Conservation (phyloP, 2,113 vertebrate species). For the Pica pica region DNA sequence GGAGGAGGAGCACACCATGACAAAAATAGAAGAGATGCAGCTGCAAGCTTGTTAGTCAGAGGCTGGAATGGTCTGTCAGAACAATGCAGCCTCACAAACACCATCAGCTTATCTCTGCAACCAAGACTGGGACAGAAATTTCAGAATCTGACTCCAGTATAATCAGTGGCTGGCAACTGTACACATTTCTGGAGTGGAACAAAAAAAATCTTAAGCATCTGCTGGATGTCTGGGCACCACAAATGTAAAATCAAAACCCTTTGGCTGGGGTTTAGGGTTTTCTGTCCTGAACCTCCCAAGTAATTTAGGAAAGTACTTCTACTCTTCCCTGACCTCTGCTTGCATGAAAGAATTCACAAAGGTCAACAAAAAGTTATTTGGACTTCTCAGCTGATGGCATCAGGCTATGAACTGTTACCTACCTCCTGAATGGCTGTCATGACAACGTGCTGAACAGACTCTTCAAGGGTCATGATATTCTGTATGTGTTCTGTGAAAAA, state of each 20-base stretch:
- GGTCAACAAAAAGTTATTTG: not conserved
- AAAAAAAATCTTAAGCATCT: not conserved
- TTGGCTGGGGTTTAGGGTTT: not conserved
- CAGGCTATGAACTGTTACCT: not conserved
- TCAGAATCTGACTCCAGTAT: not conserved
- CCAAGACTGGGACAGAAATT: not conserved
- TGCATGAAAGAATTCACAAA: not conserved
- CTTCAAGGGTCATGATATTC: slow-evolving; percentile 96
- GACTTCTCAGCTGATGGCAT: not conserved
- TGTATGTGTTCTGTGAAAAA: slow-evolving; percentile 88
- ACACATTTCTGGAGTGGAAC: not conserved
- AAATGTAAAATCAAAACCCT: not conserved
- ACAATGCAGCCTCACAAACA: not conserved
- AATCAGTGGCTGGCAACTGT: not conserved
- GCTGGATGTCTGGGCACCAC: not conserved
- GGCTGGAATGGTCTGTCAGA: not conserved
- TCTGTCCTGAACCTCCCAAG: not conserved
- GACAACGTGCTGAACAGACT: slow-evolving; percentile 96
- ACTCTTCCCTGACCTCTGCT: not conserved
- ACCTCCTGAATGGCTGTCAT: slow-evolving; percentile 99
- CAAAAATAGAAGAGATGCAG: not conserved
- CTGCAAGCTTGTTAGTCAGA: not conserved
- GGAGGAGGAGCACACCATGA: not conserved
- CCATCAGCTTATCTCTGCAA: not conserved
- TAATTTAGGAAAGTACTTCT: not conserved